phyloP scores from a whole-genome alignment of 2,888 invertebrate genomes.

The Salticus scenicus region DNA sequence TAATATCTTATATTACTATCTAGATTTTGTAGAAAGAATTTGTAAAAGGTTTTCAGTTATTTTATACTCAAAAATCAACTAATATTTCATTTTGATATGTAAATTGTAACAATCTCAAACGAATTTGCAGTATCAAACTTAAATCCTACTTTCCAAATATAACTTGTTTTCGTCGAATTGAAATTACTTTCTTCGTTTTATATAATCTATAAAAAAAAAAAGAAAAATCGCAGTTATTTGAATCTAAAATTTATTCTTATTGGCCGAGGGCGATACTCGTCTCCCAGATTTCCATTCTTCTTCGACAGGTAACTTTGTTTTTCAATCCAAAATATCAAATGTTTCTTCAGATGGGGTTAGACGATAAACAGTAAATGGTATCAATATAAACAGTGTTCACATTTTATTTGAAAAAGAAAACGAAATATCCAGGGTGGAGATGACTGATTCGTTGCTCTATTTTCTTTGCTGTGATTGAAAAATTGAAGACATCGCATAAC shows the following conservation, averaged over 20 bases:
- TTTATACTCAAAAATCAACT: too few species aligned
- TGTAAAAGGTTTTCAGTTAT: too few species aligned
- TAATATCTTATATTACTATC: too few species aligned
- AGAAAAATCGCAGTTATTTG: background rate
- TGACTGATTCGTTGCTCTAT: background rate
- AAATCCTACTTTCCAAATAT: too few species aligned
- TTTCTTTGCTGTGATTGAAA: background rate
- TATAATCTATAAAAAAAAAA: background rate
- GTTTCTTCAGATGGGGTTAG: background rate
- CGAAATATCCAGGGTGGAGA: background rate
- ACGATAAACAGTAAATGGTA: background rate
- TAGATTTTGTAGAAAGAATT: too few species aligned
- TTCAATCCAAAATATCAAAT: background rate
- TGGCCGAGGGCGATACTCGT: background rate
- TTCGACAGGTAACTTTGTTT: background rate
- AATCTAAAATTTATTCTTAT: background rate
- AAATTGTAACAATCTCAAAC: too few species aligned
- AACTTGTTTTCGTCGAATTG: background rate
- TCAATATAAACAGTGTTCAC: background rate
- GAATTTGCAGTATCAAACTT: too few species aligned
- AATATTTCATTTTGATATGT: too few species aligned
- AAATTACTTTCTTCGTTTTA: background rate
- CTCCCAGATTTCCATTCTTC: background rate
- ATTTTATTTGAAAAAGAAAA: background rate
- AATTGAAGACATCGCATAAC: background rate